Evolutionary conservation across 1,140 invertebrate genomes (phyloP), one percentile per base, ranked within the genome.

Genomic region (Drosophila oshimai): DNA sequence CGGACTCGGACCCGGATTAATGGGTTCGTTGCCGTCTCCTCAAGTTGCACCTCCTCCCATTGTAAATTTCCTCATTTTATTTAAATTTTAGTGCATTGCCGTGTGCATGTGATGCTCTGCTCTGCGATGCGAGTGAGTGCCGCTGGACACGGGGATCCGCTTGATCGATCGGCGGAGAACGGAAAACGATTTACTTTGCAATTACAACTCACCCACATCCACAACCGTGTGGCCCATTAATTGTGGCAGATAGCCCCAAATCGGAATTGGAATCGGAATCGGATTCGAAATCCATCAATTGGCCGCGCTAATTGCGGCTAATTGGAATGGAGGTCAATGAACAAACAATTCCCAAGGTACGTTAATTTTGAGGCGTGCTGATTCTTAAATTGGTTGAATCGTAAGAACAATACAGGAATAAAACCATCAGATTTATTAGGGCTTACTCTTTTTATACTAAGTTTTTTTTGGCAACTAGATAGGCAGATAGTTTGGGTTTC

Each of bases 271-370:
- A 22, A 7, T 44, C 46, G 12, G 7, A 39, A 39, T 31, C 34
- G 50, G 10, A 26, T 31, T 37, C 36, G 22, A 31, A 42, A 62
- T 60, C 58, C 58, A 60, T 62, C 58, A 62, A 60, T 60, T 44
- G 20, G 6, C 18, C 22, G 51, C 36, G 28, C 20, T 62, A 62
- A 61, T 61, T 61, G 58, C 58, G 57, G 26, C 57, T 61, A 61
- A 61, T 58, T 62, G 58, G 28, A 28, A 28, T 33, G 15, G 58
- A 62, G 58, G 58, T 62, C 58, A 62, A 60, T 62, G 58, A 62
- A 62, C 53, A 62, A 62, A 62, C 58, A 62, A 61, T 17, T 37
- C 12, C 22, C 26, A 50, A 22, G 53, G 53, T 33, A 55, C 53
- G 18, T 55, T 51, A 31, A 55, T 20, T 55, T 55, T 55, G 9